Conservation (phyloP, 2,113 vertebrate genomes). For the Platysteira castanea region DNA sequence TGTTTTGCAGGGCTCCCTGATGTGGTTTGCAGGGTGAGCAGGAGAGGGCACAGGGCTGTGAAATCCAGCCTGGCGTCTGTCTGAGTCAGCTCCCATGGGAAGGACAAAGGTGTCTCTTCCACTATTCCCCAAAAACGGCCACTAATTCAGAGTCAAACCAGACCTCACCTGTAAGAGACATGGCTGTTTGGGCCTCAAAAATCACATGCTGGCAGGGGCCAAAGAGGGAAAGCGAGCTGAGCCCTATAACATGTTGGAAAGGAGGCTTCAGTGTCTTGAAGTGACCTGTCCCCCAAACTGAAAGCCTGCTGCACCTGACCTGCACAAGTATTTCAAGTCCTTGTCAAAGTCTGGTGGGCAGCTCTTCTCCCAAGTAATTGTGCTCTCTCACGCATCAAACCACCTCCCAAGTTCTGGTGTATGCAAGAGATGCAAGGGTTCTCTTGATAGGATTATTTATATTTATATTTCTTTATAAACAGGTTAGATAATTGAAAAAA, state of each 20-base stretch:
- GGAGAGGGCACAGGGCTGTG: not conserved
- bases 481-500: not conserved
- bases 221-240: not conserved
- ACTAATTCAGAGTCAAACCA: not conserved
- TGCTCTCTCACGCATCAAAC: not conserved
- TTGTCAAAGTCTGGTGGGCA: not conserved
- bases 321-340: not conserved
- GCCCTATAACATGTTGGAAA: rapidly evolving
- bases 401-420: not conserved
- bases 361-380: not conserved
- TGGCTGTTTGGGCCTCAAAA: not conserved
- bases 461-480: not conserved
- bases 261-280: not conserved
- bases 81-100: not conserved
- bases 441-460: not conserved
- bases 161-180: not conserved
- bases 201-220: not conserved
- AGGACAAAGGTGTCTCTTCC: rapidly evolving
- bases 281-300: not conserved
- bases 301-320: not conserved
- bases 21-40: not conserved
- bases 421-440: not conserved
- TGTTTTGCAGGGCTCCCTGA: not conserved
- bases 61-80: not conserved
- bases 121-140: not conserved